These are phyloP conservation scores for Caenorhabditis sinica DNA, from an alignment of 2,888 invertebrate genomes.

Conservation along the genomic window DNA sequence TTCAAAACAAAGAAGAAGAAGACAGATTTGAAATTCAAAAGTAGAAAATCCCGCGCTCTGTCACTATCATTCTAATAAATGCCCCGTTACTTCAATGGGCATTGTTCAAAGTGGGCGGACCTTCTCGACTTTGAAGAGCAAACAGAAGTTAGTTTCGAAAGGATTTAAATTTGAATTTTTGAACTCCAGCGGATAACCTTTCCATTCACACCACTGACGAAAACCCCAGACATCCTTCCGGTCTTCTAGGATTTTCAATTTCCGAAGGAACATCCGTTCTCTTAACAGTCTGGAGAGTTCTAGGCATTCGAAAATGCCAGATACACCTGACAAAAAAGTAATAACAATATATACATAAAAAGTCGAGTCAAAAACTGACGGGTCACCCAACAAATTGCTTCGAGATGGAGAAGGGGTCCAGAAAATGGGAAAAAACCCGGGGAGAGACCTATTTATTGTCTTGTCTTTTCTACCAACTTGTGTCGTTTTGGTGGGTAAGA, in stretches of 20 bases:
- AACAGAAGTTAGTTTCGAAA: neutral
- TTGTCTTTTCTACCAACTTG: slow-evolving; percentile 39
- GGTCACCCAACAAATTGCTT: slow-evolving; percentile 44
- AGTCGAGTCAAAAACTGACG: slow-evolving; percentile 15
- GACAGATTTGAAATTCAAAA: too few species aligned
- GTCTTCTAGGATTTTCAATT: neutral
- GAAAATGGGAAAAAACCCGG: slow-evolving; percentile 11
- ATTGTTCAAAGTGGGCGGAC: too few species aligned
- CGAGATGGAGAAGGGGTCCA: neutral
- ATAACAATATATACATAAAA: slow-evolving; percentile 21
- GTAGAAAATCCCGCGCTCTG: too few species aligned
- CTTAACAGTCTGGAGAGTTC: neutral
- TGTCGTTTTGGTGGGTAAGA: neutral
- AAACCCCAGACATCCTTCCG: neutral
- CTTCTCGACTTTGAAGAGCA: too few species aligned
- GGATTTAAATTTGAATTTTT: neutral
- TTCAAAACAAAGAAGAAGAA: too few species aligned
- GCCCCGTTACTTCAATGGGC: too few species aligned
- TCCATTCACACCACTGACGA: too few species aligned
- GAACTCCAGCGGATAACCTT: neutral
- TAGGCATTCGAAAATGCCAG: neutral
- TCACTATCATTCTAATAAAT: too few species aligned
- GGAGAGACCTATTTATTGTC: slow-evolving; percentile 46
- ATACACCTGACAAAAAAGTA: slow-evolving; percentile 19
- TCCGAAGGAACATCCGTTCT: neutral